A percentile compares a stretch with the other conserved stretches of the same genome.
These are phyloP conservation scores for Glaucopsyche alexis DNA, from an alignment of 2,888 invertebrate species.

Conservation along the genomic window DNA sequence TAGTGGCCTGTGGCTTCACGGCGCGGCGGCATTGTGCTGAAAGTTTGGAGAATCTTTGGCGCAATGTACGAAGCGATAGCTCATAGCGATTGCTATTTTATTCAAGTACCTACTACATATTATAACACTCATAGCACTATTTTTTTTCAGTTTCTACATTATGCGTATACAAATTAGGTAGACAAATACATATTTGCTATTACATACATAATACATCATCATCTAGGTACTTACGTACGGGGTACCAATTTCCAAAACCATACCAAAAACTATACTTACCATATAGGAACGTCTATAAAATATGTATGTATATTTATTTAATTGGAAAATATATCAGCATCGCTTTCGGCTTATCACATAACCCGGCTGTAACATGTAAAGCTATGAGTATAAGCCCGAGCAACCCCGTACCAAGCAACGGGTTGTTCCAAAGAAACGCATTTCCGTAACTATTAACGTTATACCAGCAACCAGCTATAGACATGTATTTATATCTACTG, in stretches of 20 bases:
- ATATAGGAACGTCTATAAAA: too few relatives aligned
- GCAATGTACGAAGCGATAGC: constrained; percentile 34
- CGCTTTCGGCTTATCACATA: background rate
- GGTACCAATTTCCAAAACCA: too few relatives aligned
- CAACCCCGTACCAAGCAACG: constrained; percentile 48
- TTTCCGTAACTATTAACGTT: constrained; percentile 52
- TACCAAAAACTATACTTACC: too few relatives aligned
- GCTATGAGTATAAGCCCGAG: constrained; percentile 31
- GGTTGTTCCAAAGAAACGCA: constrained; percentile 62
- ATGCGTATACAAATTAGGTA: background rate
- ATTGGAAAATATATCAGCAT: background rate
- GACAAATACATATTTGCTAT: too few relatives aligned
- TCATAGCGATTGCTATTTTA: too few relatives aligned
- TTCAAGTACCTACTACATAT: too few relatives aligned
- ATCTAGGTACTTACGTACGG: too few relatives aligned
- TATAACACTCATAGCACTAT: too few relatives aligned
- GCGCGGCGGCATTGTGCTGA: constrained; percentile 41
- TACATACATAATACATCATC: too few relatives aligned
- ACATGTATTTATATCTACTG: background rate
- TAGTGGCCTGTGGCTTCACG: constrained; percentile 59
- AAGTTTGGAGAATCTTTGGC: constrained; percentile 49
- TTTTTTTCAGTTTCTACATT: too few relatives aligned
- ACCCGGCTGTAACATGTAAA: background rate
- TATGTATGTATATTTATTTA: too few relatives aligned
- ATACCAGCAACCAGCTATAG: constrained; percentile 4